phyloP scores from a whole-genome alignment of 2,797 vertebrate species.

The Leptoclinus maculatus region DNA sequence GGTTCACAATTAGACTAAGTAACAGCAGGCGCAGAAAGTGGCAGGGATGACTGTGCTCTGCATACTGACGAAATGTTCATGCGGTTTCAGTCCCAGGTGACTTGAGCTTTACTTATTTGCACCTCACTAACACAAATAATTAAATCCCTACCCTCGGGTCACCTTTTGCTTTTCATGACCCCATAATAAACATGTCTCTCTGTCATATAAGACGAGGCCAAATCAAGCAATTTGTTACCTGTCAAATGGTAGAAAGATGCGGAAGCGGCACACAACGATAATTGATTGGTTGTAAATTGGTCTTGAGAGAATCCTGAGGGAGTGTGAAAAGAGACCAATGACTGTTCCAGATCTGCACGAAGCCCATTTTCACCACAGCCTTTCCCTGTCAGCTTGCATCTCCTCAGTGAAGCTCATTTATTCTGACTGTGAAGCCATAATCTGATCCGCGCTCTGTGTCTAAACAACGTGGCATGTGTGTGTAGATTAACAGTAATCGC shows the following conservation, averaged over 20 bases:
- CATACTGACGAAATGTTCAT: conserved; percentile 1
- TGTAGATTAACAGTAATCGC: conserved; percentile 80
- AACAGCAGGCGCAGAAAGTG: conserved; percentile 28
- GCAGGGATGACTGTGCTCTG: conserved; percentile 20
- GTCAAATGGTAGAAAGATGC: conserved; percentile 41
- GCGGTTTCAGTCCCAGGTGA: conserved; percentile 12
- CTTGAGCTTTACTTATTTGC: conserved; percentile 17
- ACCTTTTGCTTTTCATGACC: conserved; percentile 40
- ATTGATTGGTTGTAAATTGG: conserved; percentile 64
- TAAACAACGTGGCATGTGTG: conserved; percentile 75
- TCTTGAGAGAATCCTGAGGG: conserved; percentile 50
- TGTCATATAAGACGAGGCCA: conserved; percentile 40
- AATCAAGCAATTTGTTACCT: conserved; percentile 53
- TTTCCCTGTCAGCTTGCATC: conserved; percentile 49
- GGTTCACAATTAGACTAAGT: conserved; percentile 39
- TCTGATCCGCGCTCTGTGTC: conserved; percentile 78
- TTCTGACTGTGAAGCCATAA: conserved; percentile 73
- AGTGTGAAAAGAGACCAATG: conserved; percentile 59
- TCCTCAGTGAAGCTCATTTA: conserved; percentile 60
- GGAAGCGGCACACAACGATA: conserved; percentile 41
- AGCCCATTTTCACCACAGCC: conserved; percentile 65
- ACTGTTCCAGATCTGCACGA: conserved; percentile 50
- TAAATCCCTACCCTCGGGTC: conserved; percentile 21
- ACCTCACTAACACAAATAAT: conserved; percentile 22
- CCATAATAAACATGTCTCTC: conserved; percentile 31